Conservation (phyloP, 1,140 invertebrate genomes). For the Danaus melanippus region DNA sequence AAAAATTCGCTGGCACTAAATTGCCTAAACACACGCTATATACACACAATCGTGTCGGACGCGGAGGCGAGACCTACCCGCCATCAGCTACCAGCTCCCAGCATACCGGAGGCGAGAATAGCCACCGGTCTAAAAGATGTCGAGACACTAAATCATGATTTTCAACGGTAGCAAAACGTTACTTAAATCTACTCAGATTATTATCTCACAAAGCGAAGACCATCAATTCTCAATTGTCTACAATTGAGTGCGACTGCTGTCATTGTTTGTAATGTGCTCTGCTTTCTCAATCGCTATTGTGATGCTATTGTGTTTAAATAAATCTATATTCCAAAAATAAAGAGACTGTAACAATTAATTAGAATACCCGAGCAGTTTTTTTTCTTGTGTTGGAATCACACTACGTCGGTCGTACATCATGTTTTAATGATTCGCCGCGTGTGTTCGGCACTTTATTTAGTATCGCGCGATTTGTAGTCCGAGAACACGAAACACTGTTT, state of each 20-base stretch:
- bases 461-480: conserved; percentile 46
- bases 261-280: background rate
- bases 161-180: conserved; percentile 16
- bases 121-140: conserved; percentile 3
- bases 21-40: conserved; percentile 6
- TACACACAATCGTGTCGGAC: background rate
- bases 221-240: conserved; percentile 15
- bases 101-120: background rate
- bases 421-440: conserved; percentile 56
- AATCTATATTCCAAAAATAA: conserved; percentile 7
- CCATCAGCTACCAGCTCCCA: too few relatives aligned
- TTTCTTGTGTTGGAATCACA: conserved; percentile 17
- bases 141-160: conserved; percentile 14
- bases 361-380: conserved; percentile 7
- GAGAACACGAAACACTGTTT: conserved; percentile 35
- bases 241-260: background rate
- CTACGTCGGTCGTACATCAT: conserved; percentile 39
- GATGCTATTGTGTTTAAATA: background rate
- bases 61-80: too few relatives aligned
- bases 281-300: conserved; percentile 2
- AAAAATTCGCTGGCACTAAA: conserved; percentile 4
- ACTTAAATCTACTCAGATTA: conserved; percentile 9
- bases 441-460: conserved; percentile 52
- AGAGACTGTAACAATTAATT: conserved; percentile 3
- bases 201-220: background rate